Evolutionary conservation across 2,888 invertebrate genomes (phyloP).

Genomic region (Meiosimyza decipiens): DNA sequence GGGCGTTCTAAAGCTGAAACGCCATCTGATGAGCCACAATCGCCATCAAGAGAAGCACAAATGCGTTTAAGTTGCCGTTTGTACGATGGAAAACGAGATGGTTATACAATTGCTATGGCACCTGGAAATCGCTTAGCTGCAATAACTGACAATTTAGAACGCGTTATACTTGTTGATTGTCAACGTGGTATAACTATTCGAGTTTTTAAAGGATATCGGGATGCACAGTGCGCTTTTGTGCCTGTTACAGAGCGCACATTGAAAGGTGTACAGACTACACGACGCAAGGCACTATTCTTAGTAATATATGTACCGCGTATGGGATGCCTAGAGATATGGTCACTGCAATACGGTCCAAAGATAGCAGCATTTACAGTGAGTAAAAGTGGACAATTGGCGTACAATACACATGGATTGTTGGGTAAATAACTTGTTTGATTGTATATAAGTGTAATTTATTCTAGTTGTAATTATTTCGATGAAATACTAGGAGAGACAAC

Average conservation of each 20-base stretch:
- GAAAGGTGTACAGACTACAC: constrained; percentile 55
- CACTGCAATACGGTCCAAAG: constrained; percentile 88
- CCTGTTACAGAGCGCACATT: constrained; percentile 77
- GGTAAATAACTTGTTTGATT: constrained; percentile 58
- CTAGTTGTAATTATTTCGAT: neutral
- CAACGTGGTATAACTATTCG: constrained; percentile 81
- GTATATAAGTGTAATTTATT: neutral
- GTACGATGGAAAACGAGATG: constrained; percentile 82
- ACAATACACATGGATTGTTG: constrained; percentile 83
- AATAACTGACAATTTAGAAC: constrained; percentile 86
- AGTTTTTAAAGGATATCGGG: constrained; percentile 95
- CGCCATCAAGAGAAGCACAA: constrained; percentile 69
- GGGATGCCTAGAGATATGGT: constrained; percentile 93
- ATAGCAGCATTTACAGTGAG: constrained; percentile 92
- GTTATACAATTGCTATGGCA: constrained; percentile 79
- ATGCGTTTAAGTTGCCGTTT: constrained; percentile 85
- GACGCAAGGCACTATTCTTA: constrained; percentile 78
- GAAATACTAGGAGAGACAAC: no score
- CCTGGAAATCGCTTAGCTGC: constrained; percentile 80
- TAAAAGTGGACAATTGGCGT: constrained; percentile 83
- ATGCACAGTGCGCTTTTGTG: constrained; percentile 95
- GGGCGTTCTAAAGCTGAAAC: constrained; percentile 44
- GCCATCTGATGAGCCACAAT: constrained; percentile 61
- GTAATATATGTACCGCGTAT: constrained; percentile 93
- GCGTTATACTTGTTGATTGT: constrained; percentile 88